Percentiles rank a stretch among this genome's conserved stretches.
Evolutionary conservation across 2,797 vertebrate genomes (phyloP).

Genomic region (Lacerta viridis): DNA sequence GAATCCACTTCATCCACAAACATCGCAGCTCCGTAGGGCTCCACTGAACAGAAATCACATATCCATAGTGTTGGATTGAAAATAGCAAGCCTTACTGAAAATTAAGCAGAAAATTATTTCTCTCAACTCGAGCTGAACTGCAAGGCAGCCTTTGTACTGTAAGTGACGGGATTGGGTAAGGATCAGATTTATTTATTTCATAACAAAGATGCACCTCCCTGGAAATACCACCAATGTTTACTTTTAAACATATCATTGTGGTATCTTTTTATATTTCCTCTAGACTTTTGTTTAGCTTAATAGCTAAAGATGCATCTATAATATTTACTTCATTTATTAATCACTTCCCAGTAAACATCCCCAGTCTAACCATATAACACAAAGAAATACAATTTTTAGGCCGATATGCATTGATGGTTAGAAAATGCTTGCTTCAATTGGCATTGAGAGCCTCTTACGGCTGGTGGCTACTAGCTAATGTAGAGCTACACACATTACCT

Average conservation of each 20-base stretch:
- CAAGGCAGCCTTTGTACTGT: not conserved
- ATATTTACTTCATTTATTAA: not conserved
- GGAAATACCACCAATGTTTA: not conserved
- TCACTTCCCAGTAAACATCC: no score
- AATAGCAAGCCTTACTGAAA: not conserved
- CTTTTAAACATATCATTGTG: not conserved
- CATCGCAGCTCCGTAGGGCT: not conserved
- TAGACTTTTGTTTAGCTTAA: not conserved
- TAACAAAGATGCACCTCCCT: not conserved
- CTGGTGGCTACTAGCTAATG: not conserved
- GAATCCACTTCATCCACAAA: not conserved
- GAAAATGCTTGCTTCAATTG: not conserved
- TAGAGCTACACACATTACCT: not conserved
- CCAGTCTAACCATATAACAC: no score
- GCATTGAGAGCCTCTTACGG: not conserved
- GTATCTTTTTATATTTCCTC: not conserved
- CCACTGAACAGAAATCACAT: not conserved
- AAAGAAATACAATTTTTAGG: no score
- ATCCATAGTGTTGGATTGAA: not conserved
- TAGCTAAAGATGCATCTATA: not conserved
- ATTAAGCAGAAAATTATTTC: not conserved
- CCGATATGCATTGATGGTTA: not conserved
- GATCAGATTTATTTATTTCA: not conserved
- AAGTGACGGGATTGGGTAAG: not conserved
- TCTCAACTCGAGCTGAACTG: not conserved